A percentile compares a stretch with the other conserved stretches of the same genome.
phyloP scores from a whole-genome alignment of 64 coral and sea anemone genomes.

The Montipora efflorescens region DNA sequence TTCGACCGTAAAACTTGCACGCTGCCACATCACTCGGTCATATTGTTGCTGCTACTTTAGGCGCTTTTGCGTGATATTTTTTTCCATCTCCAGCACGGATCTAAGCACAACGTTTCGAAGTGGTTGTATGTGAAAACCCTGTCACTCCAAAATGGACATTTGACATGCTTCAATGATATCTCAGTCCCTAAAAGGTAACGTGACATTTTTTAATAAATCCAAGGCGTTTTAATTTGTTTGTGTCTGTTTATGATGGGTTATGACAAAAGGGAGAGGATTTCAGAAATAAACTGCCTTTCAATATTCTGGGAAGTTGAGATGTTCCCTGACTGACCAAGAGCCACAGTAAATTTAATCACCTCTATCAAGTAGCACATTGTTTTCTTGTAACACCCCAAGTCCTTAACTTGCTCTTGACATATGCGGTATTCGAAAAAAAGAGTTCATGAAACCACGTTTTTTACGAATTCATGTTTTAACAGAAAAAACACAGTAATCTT shows the following conservation, averaged over 20 bases:
- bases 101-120: neutral
- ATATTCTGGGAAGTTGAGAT: neutral
- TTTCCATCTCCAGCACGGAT: neutral
- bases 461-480: too few relatives aligned
- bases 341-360: neutral
- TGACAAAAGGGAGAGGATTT: neutral
- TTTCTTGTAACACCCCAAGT: too few relatives aligned
- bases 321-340: neutral
- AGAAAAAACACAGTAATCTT: too few relatives aligned
- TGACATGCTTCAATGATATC: neutral
- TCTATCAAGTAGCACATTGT: too few relatives aligned
- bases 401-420: too few relatives aligned
- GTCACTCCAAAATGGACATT: neutral
- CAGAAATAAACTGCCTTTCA: slow-evolving; percentile 19
- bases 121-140: neutral
- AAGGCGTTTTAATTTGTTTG: slow-evolving; percentile 49
- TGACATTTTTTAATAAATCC: slow-evolving; percentile 51
- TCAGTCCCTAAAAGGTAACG: slow-evolving; percentile 32
- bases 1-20: neutral
- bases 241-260: slow-evolving; percentile 10
- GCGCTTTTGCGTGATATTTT: neutral
- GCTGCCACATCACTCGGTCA: neutral
- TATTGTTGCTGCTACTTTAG: neutral
- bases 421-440: too few relatives aligned
- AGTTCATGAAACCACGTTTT: too few relatives aligned